phyloP scores from a whole-genome alignment of 2,113 vertebrate genomes.

The Lonchura striata region DNA sequence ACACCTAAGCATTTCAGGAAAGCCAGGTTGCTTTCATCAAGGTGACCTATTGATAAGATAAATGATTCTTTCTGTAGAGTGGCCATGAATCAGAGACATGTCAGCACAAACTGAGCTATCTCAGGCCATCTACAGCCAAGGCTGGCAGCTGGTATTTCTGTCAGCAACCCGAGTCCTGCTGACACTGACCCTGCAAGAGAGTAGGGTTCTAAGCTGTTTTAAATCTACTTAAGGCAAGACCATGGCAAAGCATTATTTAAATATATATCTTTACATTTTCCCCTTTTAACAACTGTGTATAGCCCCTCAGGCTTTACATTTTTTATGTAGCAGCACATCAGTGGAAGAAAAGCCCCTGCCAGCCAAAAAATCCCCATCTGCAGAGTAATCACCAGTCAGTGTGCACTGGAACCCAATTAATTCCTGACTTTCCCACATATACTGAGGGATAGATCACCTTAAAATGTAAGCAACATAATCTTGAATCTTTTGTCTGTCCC shows the following conservation, averaged over 20 bases:
- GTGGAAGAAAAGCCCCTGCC: neutral
- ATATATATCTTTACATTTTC: neutral
- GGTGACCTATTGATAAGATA: neutral
- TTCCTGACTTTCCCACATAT: neutral
- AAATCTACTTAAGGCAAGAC: neutral
- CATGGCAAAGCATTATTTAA: neutral
- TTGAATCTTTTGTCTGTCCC: neutral
- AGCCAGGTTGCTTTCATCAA: neutral
- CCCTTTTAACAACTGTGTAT: neutral
- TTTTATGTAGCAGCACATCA: neutral
- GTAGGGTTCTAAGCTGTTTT: neutral
- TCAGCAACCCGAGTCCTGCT: neutral
- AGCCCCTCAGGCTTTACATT: neutral
- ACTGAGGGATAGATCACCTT: neutral
- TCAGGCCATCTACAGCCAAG: neutral
- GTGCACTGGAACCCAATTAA: neutral
- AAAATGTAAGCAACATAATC: neutral
- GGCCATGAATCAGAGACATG: neutral
- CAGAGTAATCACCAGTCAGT: neutral
- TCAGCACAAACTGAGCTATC: neutral
- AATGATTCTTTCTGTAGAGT: neutral
- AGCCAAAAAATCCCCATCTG: neutral
- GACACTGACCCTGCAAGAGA: neutral
- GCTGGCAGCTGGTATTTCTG: neutral
- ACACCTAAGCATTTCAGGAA: neutral